Evolutionary conservation across 2,888 invertebrate species (phyloP).

Genomic region (Melinaea menophilus): DNA sequence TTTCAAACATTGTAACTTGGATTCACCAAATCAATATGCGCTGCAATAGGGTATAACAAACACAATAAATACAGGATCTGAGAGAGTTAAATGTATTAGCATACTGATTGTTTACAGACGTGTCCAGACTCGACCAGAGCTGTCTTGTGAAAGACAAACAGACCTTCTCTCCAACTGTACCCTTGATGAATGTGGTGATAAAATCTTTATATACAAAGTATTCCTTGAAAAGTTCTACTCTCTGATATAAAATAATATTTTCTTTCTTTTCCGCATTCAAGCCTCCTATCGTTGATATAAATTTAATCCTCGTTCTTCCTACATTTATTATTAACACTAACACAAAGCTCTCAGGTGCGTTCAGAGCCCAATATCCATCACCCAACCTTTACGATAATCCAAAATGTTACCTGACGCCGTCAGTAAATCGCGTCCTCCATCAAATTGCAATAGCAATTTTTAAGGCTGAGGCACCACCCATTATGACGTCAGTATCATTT

Average conservation of each 20-base stretch:
- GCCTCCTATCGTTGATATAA: background rate
- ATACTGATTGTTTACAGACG: conserved; percentile 66
- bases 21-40: conserved; percentile 21
- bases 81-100: conserved; percentile 54
- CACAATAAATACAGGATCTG: conserved; percentile 28
- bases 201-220: background rate
- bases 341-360: conserved; percentile 22
- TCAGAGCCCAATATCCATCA: conserved; percentile 21
- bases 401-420: conserved; percentile 17
- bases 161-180: background rate
- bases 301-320: background rate
- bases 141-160: conserved; percentile 20
- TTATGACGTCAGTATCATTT: conserved; percentile 39
- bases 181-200: background rate
- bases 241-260: background rate
- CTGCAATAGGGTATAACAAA: conserved; percentile 22
- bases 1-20: background rate
- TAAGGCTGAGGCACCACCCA: conserved; percentile 26
- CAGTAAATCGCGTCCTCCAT: conserved; percentile 17
- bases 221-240: background rate
- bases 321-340: conserved; percentile 22
- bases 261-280: too few relatives aligned
- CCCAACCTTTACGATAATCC: conserved; percentile 22
- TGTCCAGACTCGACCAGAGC: conserved; percentile 33
- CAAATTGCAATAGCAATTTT: conserved; percentile 26